Evolutionary conservation across 2,113 vertebrate species (phyloP), one percentile per base, ranked within the genome.

Genomic region (Microtus richardsoni): DNA sequence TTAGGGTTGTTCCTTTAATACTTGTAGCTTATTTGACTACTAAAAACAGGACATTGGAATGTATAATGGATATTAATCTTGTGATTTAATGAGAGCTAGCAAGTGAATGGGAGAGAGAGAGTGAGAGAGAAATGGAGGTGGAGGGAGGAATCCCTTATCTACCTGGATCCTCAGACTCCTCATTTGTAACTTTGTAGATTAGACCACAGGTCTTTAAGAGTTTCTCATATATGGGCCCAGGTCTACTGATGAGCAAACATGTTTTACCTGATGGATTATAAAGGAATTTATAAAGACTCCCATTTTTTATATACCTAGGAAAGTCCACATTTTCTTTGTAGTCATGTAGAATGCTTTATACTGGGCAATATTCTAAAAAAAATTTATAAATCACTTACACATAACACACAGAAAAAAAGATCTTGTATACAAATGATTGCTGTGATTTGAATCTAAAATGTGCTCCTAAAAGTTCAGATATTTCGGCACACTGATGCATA

Each of bases 41-140:
- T 80, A 75, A 91, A 89, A 49, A 58, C 71, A 82, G 91, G 92
- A 54, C 41, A 95, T 94, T 88, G 82, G 41, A 96, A 74, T 94
- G 30, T 77, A 14, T 68, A 71, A 90, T 10, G n/a, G 41, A 85
- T 66, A 84, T 24, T 83, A 85, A 93, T 73, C 33, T 86, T 92
- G 71, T 77, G 74, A 87, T 14, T 94, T 94, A 73, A 90, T 93
- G 28, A 52, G 84, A 60, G 16, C 8, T 3, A 60, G 60, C 39
- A 24, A 80, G 77, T 12, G 24, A 60, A 33, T 13, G 54, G 60
- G 79, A 24, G 21, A 49, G 21, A 10, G 68, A 49, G 36, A 47
- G 10, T 10, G 52, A n/a, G 16, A 47, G 21, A 71, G 36, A 60
- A 58, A 58, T 5, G 4, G 49, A 66, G 30, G 58, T 36, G 30